A percentile compares a stretch with the other conserved stretches of the same genome.
Conservation (phyloP, 2,113 vertebrate genomes). For the Laticauda colubrina region DNA sequence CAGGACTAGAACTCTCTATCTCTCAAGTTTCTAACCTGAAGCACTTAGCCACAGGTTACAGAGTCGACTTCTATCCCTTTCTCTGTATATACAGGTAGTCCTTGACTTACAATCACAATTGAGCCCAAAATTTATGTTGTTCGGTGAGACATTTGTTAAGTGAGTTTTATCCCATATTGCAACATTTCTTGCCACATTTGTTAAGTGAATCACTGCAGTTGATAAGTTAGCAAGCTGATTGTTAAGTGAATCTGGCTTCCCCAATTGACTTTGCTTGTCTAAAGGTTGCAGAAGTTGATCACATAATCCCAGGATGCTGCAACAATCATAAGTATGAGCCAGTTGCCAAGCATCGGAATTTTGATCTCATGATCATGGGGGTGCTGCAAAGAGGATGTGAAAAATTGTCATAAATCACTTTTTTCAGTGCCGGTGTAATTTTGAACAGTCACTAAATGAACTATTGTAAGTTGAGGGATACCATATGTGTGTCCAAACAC, state of each 20-base stretch:
- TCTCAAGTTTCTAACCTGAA: neutral
- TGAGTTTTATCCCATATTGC: neutral
- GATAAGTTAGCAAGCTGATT: neutral
- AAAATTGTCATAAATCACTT: neutral
- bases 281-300: neutral
- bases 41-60: neutral
- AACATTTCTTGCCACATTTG: neutral
- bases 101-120: neutral
- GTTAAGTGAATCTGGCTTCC: neutral
- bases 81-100: neutral
- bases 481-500: neutral
- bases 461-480: neutral
- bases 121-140: neutral
- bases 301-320: neutral
- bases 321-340: neutral
- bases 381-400: neutral
- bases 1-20: neutral
- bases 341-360: neutral
- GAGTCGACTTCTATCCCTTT: neutral
- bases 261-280: neutral
- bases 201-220: neutral
- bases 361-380: neutral
- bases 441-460: neutral
- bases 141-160: neutral
- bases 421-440: neutral